Conservation (phyloP, 2,797 vertebrate genomes). For the Anabacerthia variegaticeps region DNA sequence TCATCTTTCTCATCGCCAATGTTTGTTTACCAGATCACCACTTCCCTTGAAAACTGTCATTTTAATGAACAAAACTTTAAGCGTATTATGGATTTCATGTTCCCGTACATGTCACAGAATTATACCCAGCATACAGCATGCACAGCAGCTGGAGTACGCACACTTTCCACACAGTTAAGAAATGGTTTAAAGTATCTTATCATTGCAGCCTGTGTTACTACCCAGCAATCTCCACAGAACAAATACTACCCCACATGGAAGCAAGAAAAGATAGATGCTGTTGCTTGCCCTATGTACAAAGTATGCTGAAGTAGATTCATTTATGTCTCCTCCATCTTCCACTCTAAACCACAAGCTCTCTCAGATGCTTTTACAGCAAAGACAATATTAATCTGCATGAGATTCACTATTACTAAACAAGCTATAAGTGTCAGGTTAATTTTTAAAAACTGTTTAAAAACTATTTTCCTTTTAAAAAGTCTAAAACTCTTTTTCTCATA, state of each 20-base stretch:
- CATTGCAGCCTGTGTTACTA: neutral
- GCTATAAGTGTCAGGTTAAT: neutral
- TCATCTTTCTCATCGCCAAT: neutral
- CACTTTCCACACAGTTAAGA: neutral
- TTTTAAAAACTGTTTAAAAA: neutral
- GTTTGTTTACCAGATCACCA: neutral
- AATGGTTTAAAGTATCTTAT: neutral
- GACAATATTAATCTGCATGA: neutral
- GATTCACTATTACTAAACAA: neutral
- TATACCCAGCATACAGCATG: neutral
- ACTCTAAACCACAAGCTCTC: neutral
- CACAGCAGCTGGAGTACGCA: neutral
- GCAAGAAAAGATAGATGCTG: neutral
- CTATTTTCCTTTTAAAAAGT: neutral
- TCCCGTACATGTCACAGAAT: neutral
- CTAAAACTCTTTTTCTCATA: neutral
- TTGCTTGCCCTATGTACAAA: neutral
- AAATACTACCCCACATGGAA: neutral
- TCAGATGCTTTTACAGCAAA: neutral
- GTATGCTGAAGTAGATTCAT: neutral
- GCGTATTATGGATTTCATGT: neutral
- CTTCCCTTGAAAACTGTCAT: neutral
- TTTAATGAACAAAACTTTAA: neutral
- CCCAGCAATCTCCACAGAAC: neutral
- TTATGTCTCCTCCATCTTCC: neutral